phyloP scores from a whole-genome alignment of 2,888 invertebrate species.

The Amblyjoppa proteus region DNA sequence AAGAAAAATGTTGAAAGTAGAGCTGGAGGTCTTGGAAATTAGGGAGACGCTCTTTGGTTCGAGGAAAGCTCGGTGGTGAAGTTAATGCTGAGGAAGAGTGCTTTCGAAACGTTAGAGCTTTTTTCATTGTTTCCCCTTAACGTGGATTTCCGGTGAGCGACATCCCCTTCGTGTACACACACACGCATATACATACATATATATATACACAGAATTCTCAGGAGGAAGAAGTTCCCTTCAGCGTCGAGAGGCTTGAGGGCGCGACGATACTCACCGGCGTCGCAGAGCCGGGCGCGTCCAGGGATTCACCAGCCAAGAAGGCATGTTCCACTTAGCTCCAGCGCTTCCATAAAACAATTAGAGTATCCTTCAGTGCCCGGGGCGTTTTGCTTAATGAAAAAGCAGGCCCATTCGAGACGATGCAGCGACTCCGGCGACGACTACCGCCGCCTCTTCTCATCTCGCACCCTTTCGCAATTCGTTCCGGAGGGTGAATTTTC shows the following conservation, averaged over 20 bases:
- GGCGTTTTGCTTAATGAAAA: constrained; percentile 73
- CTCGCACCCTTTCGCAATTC: constrained; percentile 31
- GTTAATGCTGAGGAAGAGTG: constrained; percentile 25
- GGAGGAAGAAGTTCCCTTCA: constrained; percentile 28
- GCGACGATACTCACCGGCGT: constrained; percentile 43
- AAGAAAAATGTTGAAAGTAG: not conserved
- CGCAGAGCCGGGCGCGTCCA: constrained; percentile 37
- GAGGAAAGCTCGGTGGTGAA: constrained; percentile 3
- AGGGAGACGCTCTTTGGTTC: not conserved
- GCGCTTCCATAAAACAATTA: constrained; percentile 74
- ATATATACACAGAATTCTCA: constrained; percentile 18
- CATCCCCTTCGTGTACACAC: constrained; percentile 20
- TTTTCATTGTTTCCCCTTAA: constrained; percentile 28
- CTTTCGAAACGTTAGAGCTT: not conserved
- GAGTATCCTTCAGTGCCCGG: constrained; percentile 66
- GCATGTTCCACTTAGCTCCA: constrained; percentile 72
- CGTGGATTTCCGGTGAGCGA: constrained; percentile 44
- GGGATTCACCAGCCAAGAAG: constrained; percentile 64
- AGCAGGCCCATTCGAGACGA: constrained; percentile 63
- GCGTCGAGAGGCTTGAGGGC: constrained; percentile 21
- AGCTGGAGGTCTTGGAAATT: constrained; percentile 28
- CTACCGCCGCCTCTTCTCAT: constrained; percentile 16
- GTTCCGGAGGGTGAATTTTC: constrained; percentile 62
- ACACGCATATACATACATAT: not conserved
- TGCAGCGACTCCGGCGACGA: constrained; percentile 40